phyloP scores from a whole-genome alignment of 2,888 invertebrate species.

The Ceriagrion tenellum region DNA sequence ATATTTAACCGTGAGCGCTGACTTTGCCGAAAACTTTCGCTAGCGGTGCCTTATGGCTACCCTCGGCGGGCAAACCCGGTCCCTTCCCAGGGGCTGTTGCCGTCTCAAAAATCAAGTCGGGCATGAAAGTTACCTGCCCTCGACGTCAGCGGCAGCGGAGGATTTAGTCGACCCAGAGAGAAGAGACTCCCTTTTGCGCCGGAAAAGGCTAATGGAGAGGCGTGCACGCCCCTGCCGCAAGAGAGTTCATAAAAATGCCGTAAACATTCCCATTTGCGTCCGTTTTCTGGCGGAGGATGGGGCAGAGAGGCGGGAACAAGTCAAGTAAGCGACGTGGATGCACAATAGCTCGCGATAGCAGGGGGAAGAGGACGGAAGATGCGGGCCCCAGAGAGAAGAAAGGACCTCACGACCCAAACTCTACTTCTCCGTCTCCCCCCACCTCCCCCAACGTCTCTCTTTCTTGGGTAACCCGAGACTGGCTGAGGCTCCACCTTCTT shows the following conservation, averaged over 20 bases:
- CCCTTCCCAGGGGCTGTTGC: too few relatives aligned
- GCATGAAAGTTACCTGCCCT: background rate
- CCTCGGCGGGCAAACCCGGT: background rate
- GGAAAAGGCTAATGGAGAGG: constrained; percentile 8
- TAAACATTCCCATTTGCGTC: constrained; percentile 15
- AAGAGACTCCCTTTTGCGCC: background rate
- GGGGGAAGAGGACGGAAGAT: background rate
- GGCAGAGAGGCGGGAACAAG: background rate
- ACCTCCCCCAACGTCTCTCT: background rate
- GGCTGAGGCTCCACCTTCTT: background rate
- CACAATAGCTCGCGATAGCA: background rate
- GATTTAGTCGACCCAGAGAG: background rate
- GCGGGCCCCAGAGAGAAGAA: background rate
- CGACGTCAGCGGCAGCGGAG: too few relatives aligned
- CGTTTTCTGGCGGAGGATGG: background rate
- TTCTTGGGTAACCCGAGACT: constrained; percentile 20
- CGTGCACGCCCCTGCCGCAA: background rate
- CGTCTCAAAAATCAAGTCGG: background rate
- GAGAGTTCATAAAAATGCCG: constrained; percentile 23
- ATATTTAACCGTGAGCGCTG: too few relatives aligned
- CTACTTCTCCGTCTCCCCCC: background rate
- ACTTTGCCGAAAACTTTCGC: too few relatives aligned
- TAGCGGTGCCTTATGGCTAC: background rate
- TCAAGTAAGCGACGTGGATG: constrained; percentile 12
- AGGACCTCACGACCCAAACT: background rate